Evolutionary conservation across 2,113 vertebrate species (phyloP), one percentile per base, ranked within the genome.

Genomic region (Phrynosoma platyrhinos): DNA sequence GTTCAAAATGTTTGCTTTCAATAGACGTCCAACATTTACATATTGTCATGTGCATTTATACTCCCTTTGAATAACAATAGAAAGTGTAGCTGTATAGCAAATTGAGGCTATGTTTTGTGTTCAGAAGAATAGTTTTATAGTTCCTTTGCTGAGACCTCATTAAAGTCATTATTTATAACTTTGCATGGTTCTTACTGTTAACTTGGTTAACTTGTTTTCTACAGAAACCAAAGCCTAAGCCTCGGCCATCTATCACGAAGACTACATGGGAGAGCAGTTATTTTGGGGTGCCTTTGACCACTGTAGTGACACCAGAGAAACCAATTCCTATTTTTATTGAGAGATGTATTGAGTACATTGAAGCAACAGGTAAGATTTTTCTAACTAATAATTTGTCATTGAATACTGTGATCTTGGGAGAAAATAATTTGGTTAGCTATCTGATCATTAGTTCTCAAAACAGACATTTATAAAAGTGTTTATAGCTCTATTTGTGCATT

Each of bases 281-380:
- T 91, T 99, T 99, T 30, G 98, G 98, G 71, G 96, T 98, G 72
- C 98, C 98, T 0, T 93, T 99, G 95, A 91, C 88, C 82, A 96
- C 87, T 1, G 98, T 99, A 6, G 98, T 99, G 85, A 97, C 95
- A 1, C 92, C 92, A 0, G 98, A 99, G 75, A 96, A 95, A 30
- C 98, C 98, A 0, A 99, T 99, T 89, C 98, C 98, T 0, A 14
- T 99, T 85, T 99, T 99, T 91, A 99, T 99, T 13, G 98, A 99
- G 94, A 96, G 98, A 79, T 99, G 98, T 93, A 98, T 99, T 72
- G 97, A 98, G 88, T 99, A 98, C 96, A 99, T 99, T 86, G 98
- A 99, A 91, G 97, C 97, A 0, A 99, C 97, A 64, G 98, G 98
- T 99, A 92, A 97, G 97, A 66, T 3, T 1, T 8, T 4, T 32